phyloP scores from a whole-genome alignment of 2,113 vertebrate genomes.

The Cathartes aura region DNA sequence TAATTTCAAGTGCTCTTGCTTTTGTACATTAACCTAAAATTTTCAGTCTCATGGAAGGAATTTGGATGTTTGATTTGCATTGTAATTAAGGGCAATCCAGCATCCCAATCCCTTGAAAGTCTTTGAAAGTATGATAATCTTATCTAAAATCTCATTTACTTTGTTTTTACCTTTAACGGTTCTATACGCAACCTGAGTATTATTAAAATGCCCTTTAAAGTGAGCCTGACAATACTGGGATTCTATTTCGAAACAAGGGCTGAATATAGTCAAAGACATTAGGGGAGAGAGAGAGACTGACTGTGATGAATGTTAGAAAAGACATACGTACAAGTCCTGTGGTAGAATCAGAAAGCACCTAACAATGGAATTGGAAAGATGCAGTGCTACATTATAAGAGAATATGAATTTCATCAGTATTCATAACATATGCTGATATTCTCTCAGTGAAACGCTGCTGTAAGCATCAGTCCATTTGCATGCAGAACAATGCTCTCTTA shows the following conservation, averaged over 20 bases:
- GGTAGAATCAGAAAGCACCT: not conserved
- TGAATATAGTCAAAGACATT: conserved; percentile 2
- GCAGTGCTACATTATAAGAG: not conserved
- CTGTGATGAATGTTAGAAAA: not conserved
- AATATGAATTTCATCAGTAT: conserved; percentile 60
- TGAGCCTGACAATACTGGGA: conserved; percentile 1
- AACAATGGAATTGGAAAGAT: not conserved
- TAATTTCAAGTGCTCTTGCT: not conserved
- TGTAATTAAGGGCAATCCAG: not conserved
- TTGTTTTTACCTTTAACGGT: conserved; percentile 9
- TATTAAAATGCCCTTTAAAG: conserved; percentile 37
- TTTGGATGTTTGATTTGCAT: conserved; percentile 10
- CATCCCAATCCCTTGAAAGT: not conserved
- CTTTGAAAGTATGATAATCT: conserved; percentile 5
- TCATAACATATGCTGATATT: conserved; percentile 30
- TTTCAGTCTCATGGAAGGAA: not conserved
- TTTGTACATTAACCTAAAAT: not conserved
- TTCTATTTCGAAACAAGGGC: not conserved
- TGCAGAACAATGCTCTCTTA: conserved; percentile 18
- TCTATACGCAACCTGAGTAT: not conserved
- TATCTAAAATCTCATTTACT: conserved; percentile 13
- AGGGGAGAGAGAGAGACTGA: not conserved
- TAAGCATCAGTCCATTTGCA: conserved; percentile 31
- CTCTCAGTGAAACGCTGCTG: not conserved
- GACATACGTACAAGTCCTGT: not conserved